A percentile compares a stretch with the other conserved stretches of the same genome.
phyloP scores from a whole-genome alignment of 2,888 invertebrate genomes.

The Microplitis deprimator region DNA sequence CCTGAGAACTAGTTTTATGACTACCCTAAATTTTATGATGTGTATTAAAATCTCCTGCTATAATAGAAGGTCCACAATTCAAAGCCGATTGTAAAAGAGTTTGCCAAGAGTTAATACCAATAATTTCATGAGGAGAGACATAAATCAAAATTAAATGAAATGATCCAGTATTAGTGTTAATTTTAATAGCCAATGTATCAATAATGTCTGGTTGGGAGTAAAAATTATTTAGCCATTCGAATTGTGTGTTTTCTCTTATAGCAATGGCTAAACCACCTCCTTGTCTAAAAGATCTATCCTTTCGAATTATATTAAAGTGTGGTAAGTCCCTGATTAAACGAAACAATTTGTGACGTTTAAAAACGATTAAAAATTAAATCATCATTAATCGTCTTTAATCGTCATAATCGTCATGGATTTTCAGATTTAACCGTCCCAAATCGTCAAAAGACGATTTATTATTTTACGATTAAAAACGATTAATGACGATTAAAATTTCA shows the following conservation, averaged over 20 bases:
- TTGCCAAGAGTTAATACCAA: not conserved
- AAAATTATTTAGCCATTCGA: not conserved
- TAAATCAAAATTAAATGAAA: not conserved
- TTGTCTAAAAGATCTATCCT: not conserved
- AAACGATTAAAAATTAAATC: too few species aligned
- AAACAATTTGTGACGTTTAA: too few species aligned
- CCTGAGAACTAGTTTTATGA: not conserved
- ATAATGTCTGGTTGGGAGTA: not conserved
- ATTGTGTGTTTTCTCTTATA: not conserved
- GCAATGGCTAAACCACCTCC: not conserved
- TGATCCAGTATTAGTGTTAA: not conserved
- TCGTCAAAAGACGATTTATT: too few species aligned
- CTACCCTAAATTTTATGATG: constrained; percentile 36
- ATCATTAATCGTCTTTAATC: too few species aligned
- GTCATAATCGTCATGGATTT: too few species aligned
- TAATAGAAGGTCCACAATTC: not conserved
- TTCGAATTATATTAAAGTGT: not conserved
- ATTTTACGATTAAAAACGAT: too few species aligned
- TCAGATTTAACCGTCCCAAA: too few species aligned
- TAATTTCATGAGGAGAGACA: not conserved
- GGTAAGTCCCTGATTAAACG: too few species aligned
- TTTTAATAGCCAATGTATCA: not conserved
- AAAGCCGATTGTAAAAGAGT: not conserved
- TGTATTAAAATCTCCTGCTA: constrained; percentile 30
- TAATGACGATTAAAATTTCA: too few species aligned